Base-by-base conservation (phyloP, 2,113 vertebrate genomes). In the Puffinus mauretanicus region DNA sequence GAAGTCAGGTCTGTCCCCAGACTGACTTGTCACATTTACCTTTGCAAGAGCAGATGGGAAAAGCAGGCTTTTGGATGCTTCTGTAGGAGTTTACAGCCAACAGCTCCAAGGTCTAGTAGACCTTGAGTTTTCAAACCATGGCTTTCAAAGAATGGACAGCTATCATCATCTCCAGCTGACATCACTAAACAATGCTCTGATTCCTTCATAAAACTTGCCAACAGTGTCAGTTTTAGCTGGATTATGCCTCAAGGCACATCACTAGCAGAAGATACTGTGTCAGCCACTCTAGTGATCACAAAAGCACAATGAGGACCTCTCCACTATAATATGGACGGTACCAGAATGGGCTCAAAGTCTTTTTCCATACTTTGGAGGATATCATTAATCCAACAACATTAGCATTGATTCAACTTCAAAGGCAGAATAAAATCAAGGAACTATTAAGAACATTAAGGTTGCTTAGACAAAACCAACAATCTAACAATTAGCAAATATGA, bases 11-110 rank as follows among this genome's bases (percentile, higher is more conserved):
- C 65, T 87, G 83, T 44, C 77, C 72, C 72, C 80, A 29, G 54
- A 94, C 77, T 16, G 80, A 91, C 78, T 34, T 82, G 77, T 67
- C 89, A 82, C 81, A 8, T 89, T 76, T 61, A 7, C 80, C 77
- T 94, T 54, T 52, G 30, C 32, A 15, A 71, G 29, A 96, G 27
- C 72, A 91, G 95, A 71, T 90, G 80, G 90, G 61, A 89, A 76
- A 87, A 82, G 71, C 79, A 78, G 85, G 64, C 27, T 81, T 84
- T 70, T 92, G 95, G 91, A 82, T 75, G 60, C 52, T 61, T 30
- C 77, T 22, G n/a, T 4, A 82, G 73, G 73, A 67, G 38, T 25
- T 89, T 16, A 10, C 27, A 71, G 93, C 80, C 92, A 91, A 26
- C 42, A 86, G 52, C 85, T 83, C 82, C 82, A 70, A 86, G 86